A percentile compares a stretch with the other conserved stretches of the same genome.
These are phyloP conservation scores for Rhagologus leucostigma DNA, from an alignment of 2,113 vertebrate species.

Conservation along the genomic window DNA sequence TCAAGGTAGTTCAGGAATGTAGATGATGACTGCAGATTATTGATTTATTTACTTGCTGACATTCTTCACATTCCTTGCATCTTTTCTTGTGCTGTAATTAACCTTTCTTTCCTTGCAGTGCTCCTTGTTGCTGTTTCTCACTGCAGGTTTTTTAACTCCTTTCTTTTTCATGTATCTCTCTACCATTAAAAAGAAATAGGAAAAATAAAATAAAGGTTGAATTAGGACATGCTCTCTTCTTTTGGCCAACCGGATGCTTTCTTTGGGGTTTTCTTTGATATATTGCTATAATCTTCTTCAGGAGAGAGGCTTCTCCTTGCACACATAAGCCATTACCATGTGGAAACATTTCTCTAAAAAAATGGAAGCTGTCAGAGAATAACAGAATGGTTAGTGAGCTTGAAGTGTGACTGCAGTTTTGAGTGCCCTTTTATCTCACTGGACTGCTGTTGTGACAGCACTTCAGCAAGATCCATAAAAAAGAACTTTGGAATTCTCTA, in stretches of 20 bases:
- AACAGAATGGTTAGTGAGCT: background rate
- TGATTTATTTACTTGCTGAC: conserved; percentile 43
- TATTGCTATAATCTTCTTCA: background rate
- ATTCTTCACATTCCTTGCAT: conserved; percentile 36
- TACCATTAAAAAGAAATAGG: background rate
- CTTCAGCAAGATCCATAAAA: background rate
- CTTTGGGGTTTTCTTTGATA: background rate
- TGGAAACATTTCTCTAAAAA: background rate
- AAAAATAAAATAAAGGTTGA: background rate
- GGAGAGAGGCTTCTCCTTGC: background rate
- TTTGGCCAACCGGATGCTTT: background rate
- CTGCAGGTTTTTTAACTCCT: background rate
- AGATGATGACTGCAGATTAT: conserved; percentile 31
- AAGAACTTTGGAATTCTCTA: background rate
- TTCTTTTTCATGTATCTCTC: background rate
- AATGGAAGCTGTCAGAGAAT: background rate
- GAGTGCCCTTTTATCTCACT: background rate
- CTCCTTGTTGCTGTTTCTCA: background rate
- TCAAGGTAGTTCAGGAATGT: conserved; percentile 41
- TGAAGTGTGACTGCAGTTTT: background rate
- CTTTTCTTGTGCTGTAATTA: background rate
- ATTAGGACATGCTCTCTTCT: background rate
- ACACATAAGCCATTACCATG: background rate
- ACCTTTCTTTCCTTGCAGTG: background rate
- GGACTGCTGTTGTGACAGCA: background rate